These are phyloP conservation scores for Labia minor DNA, from an alignment of 2,888 invertebrate species.

Conservation along the genomic window DNA sequence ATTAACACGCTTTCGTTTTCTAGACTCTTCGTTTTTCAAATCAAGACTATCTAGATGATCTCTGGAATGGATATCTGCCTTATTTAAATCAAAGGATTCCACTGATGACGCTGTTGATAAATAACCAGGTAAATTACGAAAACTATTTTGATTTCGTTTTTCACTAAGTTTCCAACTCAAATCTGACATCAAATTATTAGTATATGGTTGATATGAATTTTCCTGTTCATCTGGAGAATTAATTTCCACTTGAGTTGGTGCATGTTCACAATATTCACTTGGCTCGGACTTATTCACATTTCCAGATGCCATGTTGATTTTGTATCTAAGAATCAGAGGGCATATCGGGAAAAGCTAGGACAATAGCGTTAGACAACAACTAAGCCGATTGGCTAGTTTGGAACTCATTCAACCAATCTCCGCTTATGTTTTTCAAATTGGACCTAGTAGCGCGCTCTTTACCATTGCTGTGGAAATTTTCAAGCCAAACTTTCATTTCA, in stretches of 20 bases:
- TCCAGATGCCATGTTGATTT: constrained; percentile 40
- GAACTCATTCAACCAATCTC: background rate
- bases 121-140: constrained; percentile 27
- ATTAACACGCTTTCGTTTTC: constrained; percentile 40
- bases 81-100: constrained; percentile 22
- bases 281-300: constrained; percentile 36
- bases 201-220: constrained; percentile 13
- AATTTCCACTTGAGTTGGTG: background rate
- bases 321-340: constrained; percentile 28
- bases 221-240: background rate
- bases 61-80: constrained; percentile 17
- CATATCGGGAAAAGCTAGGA: constrained; percentile 17
- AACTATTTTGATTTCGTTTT: constrained; percentile 25
- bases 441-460: background rate
- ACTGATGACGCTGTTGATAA: constrained; percentile 27
- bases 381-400: background rate
- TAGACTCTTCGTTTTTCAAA: constrained; percentile 24
- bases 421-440: background rate
- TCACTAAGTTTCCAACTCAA: constrained; percentile 25
- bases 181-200: constrained; percentile 21
- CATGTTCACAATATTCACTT: constrained; percentile 34
- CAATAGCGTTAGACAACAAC: background rate
- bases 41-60: constrained; percentile 18
- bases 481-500: background rate
- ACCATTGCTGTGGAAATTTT: background rate